phyloP scores from a whole-genome alignment of 2,888 invertebrate species.

The Tuta absoluta region DNA sequence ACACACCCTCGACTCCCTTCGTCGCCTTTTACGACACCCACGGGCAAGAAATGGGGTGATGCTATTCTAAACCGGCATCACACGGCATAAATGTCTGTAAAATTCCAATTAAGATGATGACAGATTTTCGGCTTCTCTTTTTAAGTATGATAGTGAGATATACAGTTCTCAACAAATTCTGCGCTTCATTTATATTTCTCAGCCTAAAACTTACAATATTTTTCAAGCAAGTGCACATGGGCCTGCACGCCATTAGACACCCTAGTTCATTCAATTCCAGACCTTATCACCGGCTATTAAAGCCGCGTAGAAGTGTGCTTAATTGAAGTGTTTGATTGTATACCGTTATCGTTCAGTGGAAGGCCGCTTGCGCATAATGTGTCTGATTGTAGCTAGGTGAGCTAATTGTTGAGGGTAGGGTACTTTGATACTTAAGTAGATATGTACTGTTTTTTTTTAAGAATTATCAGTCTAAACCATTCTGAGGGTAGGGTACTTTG shows the following conservation, averaged over 20 bases:
- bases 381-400: slow-evolving; percentile 55
- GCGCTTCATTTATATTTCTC: no score
- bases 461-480: no score
- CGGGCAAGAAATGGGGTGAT: no score
- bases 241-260: slow-evolving; percentile 29
- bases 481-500: slow-evolving; percentile 7
- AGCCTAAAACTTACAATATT: no score
- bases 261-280: slow-evolving; percentile 21
- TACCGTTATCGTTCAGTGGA: slow-evolving; percentile 54
- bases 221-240: slow-evolving; percentile 7
- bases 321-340: slow-evolving; percentile 25
- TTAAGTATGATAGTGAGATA: no score
- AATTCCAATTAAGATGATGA: no score
- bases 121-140: no score
- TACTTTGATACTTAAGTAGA: neutral
- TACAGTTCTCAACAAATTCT: no score
- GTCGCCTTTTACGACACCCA: no score
- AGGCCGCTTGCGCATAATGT: slow-evolving; percentile 62
- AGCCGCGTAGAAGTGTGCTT: slow-evolving; percentile 20
- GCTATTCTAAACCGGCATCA: no score
- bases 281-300: slow-evolving; percentile 15
- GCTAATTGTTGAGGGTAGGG: slow-evolving; percentile 27
- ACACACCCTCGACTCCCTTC: no score
- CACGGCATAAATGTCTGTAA: no score
- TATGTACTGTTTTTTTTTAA: neutral